A percentile compares a stretch with the other conserved stretches of the same genome.
Evolutionary conservation across 2,113 vertebrate genomes (phyloP).

Genomic region (Paradoxurus hermaphroditus): DNA sequence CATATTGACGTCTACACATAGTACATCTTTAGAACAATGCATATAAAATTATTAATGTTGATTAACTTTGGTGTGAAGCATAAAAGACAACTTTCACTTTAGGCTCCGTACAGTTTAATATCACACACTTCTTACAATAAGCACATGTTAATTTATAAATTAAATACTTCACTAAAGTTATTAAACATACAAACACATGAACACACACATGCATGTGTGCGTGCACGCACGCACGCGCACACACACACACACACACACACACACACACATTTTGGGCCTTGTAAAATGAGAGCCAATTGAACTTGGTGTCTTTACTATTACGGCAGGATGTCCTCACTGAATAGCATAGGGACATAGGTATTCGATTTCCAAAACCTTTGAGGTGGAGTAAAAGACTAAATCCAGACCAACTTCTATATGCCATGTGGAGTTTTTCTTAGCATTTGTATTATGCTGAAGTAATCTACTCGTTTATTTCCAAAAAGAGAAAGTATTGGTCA

Average conservation of each 20-base stretch:
- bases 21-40: background rate
- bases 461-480: constrained; percentile 4
- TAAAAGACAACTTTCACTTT: background rate
- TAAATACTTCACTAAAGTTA: background rate
- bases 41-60: background rate
- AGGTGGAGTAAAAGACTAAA: background rate
- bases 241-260: background rate
- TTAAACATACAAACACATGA: background rate
- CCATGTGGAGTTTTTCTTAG: background rate
- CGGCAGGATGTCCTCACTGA: background rate
- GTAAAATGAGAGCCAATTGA: background rate
- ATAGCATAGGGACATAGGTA: background rate
- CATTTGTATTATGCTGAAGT: background rate
- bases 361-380: background rate
- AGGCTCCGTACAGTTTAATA: background rate
- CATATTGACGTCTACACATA: background rate
- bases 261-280: background rate
- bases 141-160: background rate
- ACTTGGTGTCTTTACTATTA: background rate
- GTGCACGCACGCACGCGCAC: background rate
- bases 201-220: background rate
- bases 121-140: background rate
- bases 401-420: background rate
- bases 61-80: background rate
- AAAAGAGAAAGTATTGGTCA: background rate